phyloP scores from a whole-genome alignment of 1,140 invertebrate genomes.

The Delia radicum region DNA sequence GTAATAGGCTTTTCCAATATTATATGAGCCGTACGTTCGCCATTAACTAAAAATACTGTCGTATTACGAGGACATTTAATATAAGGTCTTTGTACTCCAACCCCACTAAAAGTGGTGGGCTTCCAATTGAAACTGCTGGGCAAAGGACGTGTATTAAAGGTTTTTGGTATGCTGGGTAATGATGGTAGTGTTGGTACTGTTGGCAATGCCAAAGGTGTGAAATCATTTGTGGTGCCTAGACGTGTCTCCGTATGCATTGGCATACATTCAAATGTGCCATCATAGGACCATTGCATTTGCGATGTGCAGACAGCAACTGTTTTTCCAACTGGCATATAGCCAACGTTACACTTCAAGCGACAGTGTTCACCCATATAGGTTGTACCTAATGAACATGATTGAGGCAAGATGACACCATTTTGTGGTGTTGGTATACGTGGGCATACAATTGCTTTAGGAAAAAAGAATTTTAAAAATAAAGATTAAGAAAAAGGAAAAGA shows the following conservation, averaged over 20 bases:
- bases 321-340: conserved; percentile 43
- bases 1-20: conserved; percentile 66
- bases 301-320: conserved; percentile 36
- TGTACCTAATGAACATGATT: conserved; percentile 54
- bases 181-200: not conserved
- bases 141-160: not conserved
- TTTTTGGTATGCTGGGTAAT: not conserved
- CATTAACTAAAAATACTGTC: conserved; percentile 60
- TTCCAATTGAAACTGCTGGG: not conserved
- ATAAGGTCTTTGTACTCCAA: conserved; percentile 56
- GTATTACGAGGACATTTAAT: conserved; percentile 68
- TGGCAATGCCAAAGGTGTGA: conserved; percentile 33
- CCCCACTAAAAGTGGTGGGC: conserved; percentile 2
- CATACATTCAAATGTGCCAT: conserved; percentile 43
- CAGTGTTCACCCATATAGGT: conserved; percentile 56
- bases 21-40: conserved; percentile 60
- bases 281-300: conserved; percentile 40
- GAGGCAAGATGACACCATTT: conserved; percentile 57
- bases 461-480: not conserved
- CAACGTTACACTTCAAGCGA: conserved; percentile 52
- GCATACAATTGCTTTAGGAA: conserved; percentile 49
- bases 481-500: not conserved
- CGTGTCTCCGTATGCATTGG: conserved; percentile 10
- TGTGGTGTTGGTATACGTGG: conserved; percentile 50
- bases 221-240: conserved; percentile 33